Evolutionary conservation across 37 sponge, comb jelly and placozoan species (phyloP), one percentile per base, ranked within the genome.

Genomic region (Diacarnus erythraeanus): DNA sequence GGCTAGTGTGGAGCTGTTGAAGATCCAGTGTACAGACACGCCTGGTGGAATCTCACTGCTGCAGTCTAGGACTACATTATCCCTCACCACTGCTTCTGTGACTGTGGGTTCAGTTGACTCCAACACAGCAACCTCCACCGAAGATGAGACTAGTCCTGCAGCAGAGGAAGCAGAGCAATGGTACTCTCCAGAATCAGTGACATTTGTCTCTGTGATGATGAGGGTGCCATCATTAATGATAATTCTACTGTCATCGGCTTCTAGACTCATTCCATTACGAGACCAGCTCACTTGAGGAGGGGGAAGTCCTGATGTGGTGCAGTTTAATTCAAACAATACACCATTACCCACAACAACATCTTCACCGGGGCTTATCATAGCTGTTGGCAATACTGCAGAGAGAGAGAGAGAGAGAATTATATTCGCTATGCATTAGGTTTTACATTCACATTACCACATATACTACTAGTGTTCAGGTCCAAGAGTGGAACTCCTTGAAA

Each of bases 371-470:
- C 38, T 9, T 12, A 80, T 80, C 23, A 30, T 22, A 20, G 58
- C 80, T 22, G 57, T 70, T 34, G 80, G 80, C 3, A 29, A 34
- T 1, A 35, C 79, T 78, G 37, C 34, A 43, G 20, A 21, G 23
- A 47, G 34, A 65, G 17, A 65, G 2, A 65, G 33, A 5, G 2
- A 65, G 2, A 30, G 33, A 3, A 30, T 34, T 47, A 47, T 6
- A 47, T n/a, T n/a, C n/a, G n/a, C n/a, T n/a, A n/a, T n/a, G n/a
- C n/a, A n/a, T n/a, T n/a, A n/a, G n/a, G n/a, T n/a, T n/a, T n/a
- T n/a, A n/a, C n/a, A n/a, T n/a, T n/a, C n/a, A n/a, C n/a, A n/a
- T 77, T 26, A 88, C 88, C 72, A 57, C 88, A 88, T 33, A 88
- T 51, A 0, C 77, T 67, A 39, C 69, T 68, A 6, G 22, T 23